Base-by-base conservation (phyloP, 2,888 invertebrate genomes). In the Drosophila antonietae region DNA sequence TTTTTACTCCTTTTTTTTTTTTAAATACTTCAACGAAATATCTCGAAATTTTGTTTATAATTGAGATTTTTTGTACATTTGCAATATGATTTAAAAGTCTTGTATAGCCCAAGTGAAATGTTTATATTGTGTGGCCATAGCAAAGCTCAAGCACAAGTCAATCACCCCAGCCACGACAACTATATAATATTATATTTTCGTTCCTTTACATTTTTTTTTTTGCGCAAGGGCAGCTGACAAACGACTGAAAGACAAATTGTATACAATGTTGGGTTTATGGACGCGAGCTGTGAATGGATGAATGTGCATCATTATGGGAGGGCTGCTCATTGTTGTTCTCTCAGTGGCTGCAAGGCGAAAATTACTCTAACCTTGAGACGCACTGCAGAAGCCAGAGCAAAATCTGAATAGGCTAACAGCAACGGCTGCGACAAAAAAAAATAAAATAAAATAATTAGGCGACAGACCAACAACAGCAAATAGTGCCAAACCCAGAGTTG, bases 211-310 rank as follows among this genome's bases (percentile, higher is more conserved):
- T 33, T 18, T 23, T 23, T 51, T n/a, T 43, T 60, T 58, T 49
- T 43, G 51, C 39, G 51, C 55, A 67, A 67, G 66, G 66, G 62
- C 70, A 70, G 44, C 51, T 57, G 44, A 43, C 47, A 49, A 63
- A 49, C 33, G 56, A 62, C 39, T 59, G 51, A 58, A 69, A 60
- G 68, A 61, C 61, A 68, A 57, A 61, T 72, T 70, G 64, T 73
- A 66, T 65, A 83, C 80, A 81, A 83, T 86, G 69, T 69, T 69
- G 63, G 67, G 62, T 57, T 69, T 68, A 74, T 73, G 80, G 65
- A 63, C 18, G 65, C 28, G 43, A 51, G 49, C 67, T 75, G 77
- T 57, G 73, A 62, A 73, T 86, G 68, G 69, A 82, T 73, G 74
- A 57, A 70, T 73, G 83, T 69, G 75, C 82, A 85, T 75, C 75